phyloP scores from a whole-genome alignment of 1,140 invertebrate species.

The Bombus picipes region DNA sequence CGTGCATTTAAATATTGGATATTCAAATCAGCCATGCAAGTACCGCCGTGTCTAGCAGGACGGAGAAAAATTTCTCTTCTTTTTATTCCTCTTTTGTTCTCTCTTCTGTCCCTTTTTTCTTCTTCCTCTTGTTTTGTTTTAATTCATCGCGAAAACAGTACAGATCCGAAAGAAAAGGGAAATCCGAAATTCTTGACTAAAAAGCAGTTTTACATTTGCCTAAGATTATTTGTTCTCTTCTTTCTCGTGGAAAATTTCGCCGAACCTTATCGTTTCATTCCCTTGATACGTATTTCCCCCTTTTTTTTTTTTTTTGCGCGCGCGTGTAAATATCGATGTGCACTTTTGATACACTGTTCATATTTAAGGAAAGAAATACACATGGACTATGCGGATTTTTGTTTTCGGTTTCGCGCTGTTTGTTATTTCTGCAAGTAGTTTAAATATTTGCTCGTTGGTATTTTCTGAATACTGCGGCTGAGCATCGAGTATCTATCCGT shows the following conservation, averaged over 20 bases:
- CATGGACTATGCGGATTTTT: background rate
- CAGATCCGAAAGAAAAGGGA: background rate
- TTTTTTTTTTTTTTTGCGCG: no score
- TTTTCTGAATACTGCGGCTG: background rate
- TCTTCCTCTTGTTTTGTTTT: background rate
- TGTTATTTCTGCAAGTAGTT: background rate
- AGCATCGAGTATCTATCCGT: background rate
- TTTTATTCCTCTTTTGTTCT: background rate
- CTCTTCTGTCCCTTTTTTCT: background rate
- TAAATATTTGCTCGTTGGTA: background rate
- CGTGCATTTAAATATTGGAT: slow-evolving; percentile 45
- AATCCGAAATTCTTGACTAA: background rate
- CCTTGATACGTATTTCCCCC: no score
- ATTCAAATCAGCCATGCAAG: slow-evolving; percentile 34
- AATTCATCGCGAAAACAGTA: background rate
- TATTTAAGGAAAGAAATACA: background rate
- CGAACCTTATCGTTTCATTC: background rate
- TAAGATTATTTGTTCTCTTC: background rate
- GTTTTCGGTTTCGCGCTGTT: background rate
- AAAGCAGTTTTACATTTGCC: background rate
- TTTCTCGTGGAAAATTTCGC: background rate
- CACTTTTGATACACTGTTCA: background rate
- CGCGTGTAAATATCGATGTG: background rate
- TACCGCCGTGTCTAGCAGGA: background rate
- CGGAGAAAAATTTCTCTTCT: no score